These are phyloP conservation scores for Hemaris fuciformis DNA, from an alignment of 2,888 invertebrate genomes.

Conservation along the genomic window DNA sequence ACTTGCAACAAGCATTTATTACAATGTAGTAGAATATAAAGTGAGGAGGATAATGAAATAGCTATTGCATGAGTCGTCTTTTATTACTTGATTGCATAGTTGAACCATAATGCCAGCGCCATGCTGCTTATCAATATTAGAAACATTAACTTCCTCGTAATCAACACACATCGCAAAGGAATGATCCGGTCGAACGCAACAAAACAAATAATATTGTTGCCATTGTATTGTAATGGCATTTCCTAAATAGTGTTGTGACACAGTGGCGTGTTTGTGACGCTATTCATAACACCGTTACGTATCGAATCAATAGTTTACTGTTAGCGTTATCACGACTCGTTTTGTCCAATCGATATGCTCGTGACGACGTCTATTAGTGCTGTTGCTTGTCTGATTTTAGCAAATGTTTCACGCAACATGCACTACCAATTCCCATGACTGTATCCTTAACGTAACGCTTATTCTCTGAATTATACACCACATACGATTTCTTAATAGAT, in stretches of 20 bases:
- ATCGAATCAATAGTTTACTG: constrained; percentile 58
- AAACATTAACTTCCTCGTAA: neutral
- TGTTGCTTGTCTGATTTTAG: constrained; percentile 20
- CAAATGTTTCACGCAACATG: constrained; percentile 19
- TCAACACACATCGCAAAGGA: constrained; percentile 12
- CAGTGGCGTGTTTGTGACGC: constrained; percentile 21
- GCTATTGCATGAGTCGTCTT: neutral
- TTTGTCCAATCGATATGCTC: constrained; percentile 28
- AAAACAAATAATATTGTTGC: constrained; percentile 26
- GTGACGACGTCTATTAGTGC: constrained; percentile 25
- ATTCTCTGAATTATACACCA: neutral
- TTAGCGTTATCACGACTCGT: constrained; percentile 54
- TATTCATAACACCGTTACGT: constrained; percentile 50
- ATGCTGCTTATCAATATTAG: neutral
- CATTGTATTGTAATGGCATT: constrained; percentile 39
- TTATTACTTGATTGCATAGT: neutral
- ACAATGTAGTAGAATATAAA: neutral
- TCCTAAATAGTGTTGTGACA: constrained; percentile 34
- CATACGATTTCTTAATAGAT: neutral
- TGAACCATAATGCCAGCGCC: neutral
- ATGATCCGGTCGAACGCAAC: constrained; percentile 20
- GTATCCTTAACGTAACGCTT: neutral
- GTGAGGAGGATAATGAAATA: neutral
- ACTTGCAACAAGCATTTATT: neutral
- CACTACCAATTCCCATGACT: neutral